Conservation (phyloP, 2,888 invertebrate species). For the Erpobdella octoculata region DNA sequence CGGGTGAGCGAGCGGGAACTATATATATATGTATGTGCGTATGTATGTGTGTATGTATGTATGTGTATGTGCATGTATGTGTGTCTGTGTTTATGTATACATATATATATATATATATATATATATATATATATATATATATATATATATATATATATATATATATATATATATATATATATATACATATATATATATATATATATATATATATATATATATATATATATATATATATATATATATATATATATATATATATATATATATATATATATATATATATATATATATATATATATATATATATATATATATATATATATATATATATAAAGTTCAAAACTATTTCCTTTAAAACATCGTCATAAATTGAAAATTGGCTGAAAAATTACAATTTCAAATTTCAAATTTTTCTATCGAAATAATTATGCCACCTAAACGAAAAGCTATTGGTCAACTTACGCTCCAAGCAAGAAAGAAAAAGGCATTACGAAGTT, state of each 20-base stretch:
- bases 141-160: not conserved
- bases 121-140: not conserved
- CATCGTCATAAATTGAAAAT: too few species aligned
- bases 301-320: not conserved
- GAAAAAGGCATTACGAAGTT: too few species aligned
- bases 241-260: conserved; percentile 7
- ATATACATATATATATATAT: not conserved
- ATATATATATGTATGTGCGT: not conserved
- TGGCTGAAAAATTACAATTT: too few species aligned
- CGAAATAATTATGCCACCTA: too few species aligned
- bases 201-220: conserved; percentile 5
- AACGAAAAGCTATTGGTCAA: too few species aligned
- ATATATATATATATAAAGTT: too few species aligned
- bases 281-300: conserved; percentile 4
- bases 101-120: not conserved
- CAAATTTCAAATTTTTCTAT: too few species aligned
- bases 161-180: not conserved
- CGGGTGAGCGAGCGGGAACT: too few species aligned
- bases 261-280: conserved; percentile 6
- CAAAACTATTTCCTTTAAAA: too few species aligned
- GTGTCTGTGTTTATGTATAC: not conserved
- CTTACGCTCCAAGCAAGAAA: too few species aligned
- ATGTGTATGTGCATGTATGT: not conserved
- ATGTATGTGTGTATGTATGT: not conserved
- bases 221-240: conserved; percentile 8